Evolutionary conservation across 2,113 vertebrate genomes (phyloP).

Genomic region (Pristiophorus japonicus): DNA sequence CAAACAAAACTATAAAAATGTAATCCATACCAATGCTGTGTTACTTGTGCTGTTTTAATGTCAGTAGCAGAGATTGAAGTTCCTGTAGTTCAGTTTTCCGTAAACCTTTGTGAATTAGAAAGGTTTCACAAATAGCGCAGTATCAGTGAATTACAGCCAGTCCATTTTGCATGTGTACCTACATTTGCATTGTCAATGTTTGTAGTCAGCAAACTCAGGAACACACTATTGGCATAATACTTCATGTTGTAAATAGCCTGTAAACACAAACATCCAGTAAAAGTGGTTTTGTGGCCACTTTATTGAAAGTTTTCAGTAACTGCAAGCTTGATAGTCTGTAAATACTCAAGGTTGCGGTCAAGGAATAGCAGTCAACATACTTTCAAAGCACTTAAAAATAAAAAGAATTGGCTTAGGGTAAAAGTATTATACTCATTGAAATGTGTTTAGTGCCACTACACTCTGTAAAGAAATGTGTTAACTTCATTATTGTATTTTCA

Average conservation of each 20-base stretch:
- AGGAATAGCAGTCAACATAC: background rate
- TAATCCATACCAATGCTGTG: background rate
- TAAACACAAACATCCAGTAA: background rate
- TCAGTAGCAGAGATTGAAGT: background rate
- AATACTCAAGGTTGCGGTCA: background rate
- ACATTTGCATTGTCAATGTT: background rate
- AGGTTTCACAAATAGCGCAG: background rate
- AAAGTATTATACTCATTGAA: background rate
- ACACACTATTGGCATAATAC: background rate
- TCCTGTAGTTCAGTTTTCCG: background rate
- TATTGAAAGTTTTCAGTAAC: background rate
- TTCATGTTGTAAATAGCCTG: background rate
- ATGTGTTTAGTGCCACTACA: background rate
- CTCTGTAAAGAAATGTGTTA: background rate
- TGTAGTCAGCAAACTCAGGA: background rate
- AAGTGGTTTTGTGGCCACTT: slow-evolving; percentile 11
- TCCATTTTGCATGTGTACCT: background rate
- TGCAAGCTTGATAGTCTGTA: background rate
- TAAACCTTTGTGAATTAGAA: background rate
- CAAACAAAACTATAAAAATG: background rate
- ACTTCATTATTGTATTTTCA: background rate
- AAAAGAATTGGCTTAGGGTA: background rate
- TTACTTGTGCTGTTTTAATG: background rate
- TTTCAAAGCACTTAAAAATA: background rate
- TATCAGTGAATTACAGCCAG: background rate